Percentiles rank a stretch among this genome's conserved stretches.
Conservation (phyloP, 2,888 invertebrate species). For the Venusia cambrica region DNA sequence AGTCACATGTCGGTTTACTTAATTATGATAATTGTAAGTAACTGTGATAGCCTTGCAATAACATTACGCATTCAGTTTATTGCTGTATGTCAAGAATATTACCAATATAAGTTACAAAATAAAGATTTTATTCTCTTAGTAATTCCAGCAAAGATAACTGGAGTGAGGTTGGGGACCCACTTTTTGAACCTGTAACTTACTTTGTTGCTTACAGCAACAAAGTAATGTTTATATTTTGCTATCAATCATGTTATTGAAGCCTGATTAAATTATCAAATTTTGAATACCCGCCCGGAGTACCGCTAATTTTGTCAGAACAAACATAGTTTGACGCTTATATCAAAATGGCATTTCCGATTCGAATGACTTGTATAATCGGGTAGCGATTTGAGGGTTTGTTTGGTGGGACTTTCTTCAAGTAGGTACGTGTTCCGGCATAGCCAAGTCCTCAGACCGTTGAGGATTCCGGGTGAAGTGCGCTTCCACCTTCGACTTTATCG, state of each 20-base stretch:
- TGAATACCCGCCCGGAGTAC: no score
- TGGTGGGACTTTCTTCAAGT: no score
- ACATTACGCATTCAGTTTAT: slow-evolving; percentile 22
- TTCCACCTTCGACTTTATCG: no score
- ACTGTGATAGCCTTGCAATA: slow-evolving; percentile 20
- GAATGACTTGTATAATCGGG: no score
- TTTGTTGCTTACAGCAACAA: slow-evolving; percentile 34
- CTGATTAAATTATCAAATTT: slow-evolving; percentile 3
- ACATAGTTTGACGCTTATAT: no score
- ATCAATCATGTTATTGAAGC: slow-evolving; percentile 5
- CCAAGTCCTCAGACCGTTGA: no score
- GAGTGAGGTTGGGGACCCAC: slow-evolving; percentile 26
- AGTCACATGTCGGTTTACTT: slow-evolving; percentile 14
- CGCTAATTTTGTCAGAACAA: no score
- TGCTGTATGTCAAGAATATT: slow-evolving; percentile 24
- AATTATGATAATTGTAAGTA: slow-evolving; percentile 23
- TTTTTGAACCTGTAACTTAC: slow-evolving; percentile 38
- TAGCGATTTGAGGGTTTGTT: no score
- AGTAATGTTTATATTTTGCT: not conserved
- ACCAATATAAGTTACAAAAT: slow-evolving; percentile 29
- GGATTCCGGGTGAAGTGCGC: no score
- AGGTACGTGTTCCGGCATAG: no score
- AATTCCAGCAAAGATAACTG: slow-evolving; percentile 24
- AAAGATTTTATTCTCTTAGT: slow-evolving; percentile 24
- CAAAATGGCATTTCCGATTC: no score